Base-by-base conservation (phyloP, 2,797 vertebrate species). In the Phrynocephalus forsythii region DNA sequence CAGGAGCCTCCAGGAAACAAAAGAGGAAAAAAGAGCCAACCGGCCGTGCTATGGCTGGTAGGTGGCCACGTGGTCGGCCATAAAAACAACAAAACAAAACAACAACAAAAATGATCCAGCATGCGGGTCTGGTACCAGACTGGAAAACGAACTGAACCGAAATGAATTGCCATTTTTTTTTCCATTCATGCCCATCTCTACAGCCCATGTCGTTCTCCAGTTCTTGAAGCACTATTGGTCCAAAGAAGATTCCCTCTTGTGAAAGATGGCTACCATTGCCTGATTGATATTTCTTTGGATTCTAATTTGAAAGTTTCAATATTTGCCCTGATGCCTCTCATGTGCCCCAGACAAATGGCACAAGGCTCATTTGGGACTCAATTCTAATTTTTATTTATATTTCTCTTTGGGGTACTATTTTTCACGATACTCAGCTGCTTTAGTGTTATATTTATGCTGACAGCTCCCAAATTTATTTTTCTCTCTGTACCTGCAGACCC, bases 361-460 rank as follows among this genome's bases (percentile, higher is more conserved):
- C 16, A 22, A 3, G 82, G 75, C 89, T 89, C 48, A 75, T 94
- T 95, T 89, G 77, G 6, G 87, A 89, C 87, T 77, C 68, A 48
- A 67, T 22, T 72, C 90, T 77, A 77, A 89, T 83, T 60, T 0
- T 9, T 88, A 88, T 93, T 92, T 93, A 80, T 94, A 68, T 67
- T 81, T 79, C 92, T 91, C 94, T 94, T 94, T 79, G 93, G 93
- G 80, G 82, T 68, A 85, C 71, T 82, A 0, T 86, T 91, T 63
- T 94, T 95, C 90, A 93, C 88, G 90, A 82, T 93, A 72, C 56
- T 30, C 89, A 90, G 82, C 89, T 95, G 82, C 89, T 95, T 95
- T 86, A 94, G 82, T 87, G 87, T 86, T 84, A 67, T 67, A 26
- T 92, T 94, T 94, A 76, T 88, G 90, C 92, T 95, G 95, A 91